Percentiles rank a stretch among this genome's conserved stretches.
These are phyloP conservation scores for Elachura formosa DNA, from an alignment of 2,113 vertebrate species.

Conservation along the genomic window DNA sequence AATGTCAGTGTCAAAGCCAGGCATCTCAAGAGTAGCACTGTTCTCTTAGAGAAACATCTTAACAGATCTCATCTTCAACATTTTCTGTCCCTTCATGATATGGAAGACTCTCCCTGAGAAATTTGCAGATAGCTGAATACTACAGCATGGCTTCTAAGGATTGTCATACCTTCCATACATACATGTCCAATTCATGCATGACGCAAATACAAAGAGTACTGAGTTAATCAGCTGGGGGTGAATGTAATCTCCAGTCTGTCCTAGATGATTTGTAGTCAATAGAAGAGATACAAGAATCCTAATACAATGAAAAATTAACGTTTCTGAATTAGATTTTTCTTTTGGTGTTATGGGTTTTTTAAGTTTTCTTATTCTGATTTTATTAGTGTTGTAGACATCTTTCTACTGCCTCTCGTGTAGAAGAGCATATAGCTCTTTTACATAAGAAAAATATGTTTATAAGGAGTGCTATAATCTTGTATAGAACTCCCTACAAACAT, in stretches of 20 bases:
- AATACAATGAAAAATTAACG: neutral
- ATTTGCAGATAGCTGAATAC: neutral
- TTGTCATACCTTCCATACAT: neutral
- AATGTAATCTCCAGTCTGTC: neutral
- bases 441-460: too few relatives aligned
- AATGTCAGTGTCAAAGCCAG: neutral
- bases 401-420: neutral
- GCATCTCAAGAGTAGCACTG: neutral
- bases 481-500: neutral
- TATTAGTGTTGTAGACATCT: neutral
- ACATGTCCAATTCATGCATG: neutral
- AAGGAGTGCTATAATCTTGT: too few relatives aligned
- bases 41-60: neutral
- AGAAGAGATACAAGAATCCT: neutral
- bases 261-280: neutral
- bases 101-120: neutral
- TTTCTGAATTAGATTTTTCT: neutral
- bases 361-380: neutral
- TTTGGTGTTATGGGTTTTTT: fast-evolving
- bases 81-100: neutral
- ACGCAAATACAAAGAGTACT: neutral
- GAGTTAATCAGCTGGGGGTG: neutral
- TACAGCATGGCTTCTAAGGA: neutral
- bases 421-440: too few relatives aligned
- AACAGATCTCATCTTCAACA: neutral